Evolutionary conservation across 2,113 vertebrate species (phyloP).

Genomic region (Ctenomys sociabilis): DNA sequence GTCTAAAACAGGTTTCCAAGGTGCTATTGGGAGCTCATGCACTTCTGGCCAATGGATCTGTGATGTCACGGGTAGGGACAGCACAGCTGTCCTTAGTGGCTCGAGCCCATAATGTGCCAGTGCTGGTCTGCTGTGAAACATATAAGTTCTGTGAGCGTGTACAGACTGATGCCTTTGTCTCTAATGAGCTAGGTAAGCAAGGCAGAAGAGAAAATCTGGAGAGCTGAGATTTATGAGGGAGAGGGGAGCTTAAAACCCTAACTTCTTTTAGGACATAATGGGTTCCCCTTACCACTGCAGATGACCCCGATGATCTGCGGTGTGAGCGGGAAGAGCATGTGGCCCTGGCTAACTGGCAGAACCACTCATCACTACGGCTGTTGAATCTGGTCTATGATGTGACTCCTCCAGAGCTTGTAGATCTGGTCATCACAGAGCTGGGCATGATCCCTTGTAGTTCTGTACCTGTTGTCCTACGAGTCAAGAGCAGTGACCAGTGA

Average conservation of each 20-base stretch:
- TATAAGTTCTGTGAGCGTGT: constrained; percentile 99
- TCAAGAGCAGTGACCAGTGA: constrained; percentile 97
- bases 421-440: constrained; percentile 98
- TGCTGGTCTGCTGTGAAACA: constrained; percentile 98
- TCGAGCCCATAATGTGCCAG: constrained; percentile 96
- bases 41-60: constrained; percentile 96
- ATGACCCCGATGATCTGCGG: constrained; percentile 96
- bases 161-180: constrained; percentile 99
- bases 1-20: constrained; percentile 93
- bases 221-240: not conserved
- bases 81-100: constrained; percentile 97
- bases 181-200: constrained; percentile 95
- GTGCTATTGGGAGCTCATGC: constrained; percentile 97
- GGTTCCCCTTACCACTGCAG: constrained; percentile 80
- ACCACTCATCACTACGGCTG: constrained; percentile 89
- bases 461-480: constrained; percentile 96
- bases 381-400: constrained; percentile 98
- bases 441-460: constrained; percentile 99
- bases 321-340: constrained; percentile 90
- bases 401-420: constrained; percentile 96
- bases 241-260: not conserved
- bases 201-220: not conserved
- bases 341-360: constrained; percentile 92
- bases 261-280: not conserved
- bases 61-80: constrained; percentile 98